Evolutionary conservation across 2,888 invertebrate species (phyloP).

Genomic region (Cotesia congregata): DNA sequence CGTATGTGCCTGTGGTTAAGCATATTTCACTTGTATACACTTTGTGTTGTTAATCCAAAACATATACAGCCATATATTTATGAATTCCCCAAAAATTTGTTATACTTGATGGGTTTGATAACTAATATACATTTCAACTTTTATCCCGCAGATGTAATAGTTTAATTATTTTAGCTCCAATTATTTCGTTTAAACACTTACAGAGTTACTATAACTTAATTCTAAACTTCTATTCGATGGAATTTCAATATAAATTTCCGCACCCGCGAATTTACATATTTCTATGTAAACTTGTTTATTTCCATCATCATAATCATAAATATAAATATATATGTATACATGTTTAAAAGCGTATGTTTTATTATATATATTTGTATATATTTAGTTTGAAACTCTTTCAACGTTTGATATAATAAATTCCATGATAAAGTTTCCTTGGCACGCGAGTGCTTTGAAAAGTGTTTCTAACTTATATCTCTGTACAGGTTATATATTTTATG

Average conservation of each 20-base stretch:
- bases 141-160: not conserved
- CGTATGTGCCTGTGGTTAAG: conserved; percentile 23
- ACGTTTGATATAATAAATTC: conserved; percentile 18
- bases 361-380: not conserved
- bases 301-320: not conserved
- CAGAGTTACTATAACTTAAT: not conserved
- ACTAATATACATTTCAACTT: not conserved
- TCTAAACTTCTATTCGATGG: not conserved
- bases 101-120: not conserved
- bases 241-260: not conserved
- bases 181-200: not conserved
- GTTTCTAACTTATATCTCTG: not conserved
- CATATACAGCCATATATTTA: not conserved
- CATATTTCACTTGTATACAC: conserved; percentile 19
- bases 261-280: not conserved
- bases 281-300: not conserved
- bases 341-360: conserved; percentile 3
- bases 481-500: conserved; percentile 4
- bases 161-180: not conserved
- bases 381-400: not conserved
- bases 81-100: not conserved
- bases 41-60: conserved; percentile 15
- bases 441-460: conserved; percentile 22
- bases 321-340: not conserved
- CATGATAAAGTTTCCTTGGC: conserved; percentile 14